Base-by-base conservation (phyloP, 2,888 invertebrate genomes). In the Acleris holmiana region DNA sequence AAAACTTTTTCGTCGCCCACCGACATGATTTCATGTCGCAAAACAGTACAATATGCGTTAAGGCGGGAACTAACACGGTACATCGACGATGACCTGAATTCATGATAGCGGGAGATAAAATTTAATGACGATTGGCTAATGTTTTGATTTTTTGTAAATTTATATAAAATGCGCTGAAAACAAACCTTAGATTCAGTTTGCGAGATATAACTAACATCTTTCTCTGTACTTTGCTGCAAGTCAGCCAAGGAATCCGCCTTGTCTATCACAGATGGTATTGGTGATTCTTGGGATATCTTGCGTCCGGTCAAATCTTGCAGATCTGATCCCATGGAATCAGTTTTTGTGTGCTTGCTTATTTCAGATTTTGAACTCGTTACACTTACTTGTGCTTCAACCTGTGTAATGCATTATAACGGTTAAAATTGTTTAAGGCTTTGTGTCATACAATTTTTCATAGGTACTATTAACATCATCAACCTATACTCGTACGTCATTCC, bases 171-270 rank as follows among this genome's bases (percentile, higher is more conserved):
- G 25, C 25, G 15, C 4, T 40, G 10, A 0, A 25, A 47, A 40
- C 46, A 68, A 79, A 91, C 93, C 85, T 91, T 93, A 17, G 93
- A 93, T 76, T 93, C 93, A 59, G 93, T 91, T 76, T 93, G 92
- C 4, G 93, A 93, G 41, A 92, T 76, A 73, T 89, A 91, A 74
- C 93, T 93, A 67, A 88, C 85, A 63, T 93, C 93, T 76, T 83
- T 89, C 71, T 92, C 93, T 48, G 91, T 92, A 69, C 90, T 91
- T 69, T 91, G 92, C 67, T 88, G 92, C 71, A 93, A 78, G 65
- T 93, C 93, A 67, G 85, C 89, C 17, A 91, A 77, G 4, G 93
- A 93, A 74, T 93, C 93, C 4, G 86, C 80, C 73, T 89, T 91
- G 61, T 91, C 93, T 67, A 83, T 81, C n/a, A 75, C 83, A 29